Base-by-base conservation (phyloP, 1,140 invertebrate species). In the Microplitis mediator region DNA sequence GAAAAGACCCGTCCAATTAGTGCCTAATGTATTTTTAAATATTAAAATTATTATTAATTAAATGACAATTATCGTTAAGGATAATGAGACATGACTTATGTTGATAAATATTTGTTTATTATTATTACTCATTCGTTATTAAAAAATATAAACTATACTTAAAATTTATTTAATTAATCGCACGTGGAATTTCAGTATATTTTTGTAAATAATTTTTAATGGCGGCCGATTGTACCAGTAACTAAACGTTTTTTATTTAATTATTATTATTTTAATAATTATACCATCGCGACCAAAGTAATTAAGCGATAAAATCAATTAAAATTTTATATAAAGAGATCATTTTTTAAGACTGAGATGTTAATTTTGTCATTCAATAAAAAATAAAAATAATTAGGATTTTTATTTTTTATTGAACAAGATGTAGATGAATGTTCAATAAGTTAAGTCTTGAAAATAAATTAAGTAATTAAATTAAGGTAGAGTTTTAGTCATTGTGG, bases 231-330 rank as follows among this genome's bases (percentile, higher is more conserved):
- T 79, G 79, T 76, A 79, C 16, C 51, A 79, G 68, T 83, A 79
- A 66, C 16, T n/a, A 52, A 23, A n/a, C 35, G 11, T 14, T 13
- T 61, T 61, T 32, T 31, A 11, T 31, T 61, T 69, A 56, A 54
- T 50, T 65, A 8, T 65, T 60, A 45, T 14, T 65, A 16, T 45
- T 36, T 72, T 69, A 51, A 16, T 75, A 70, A 74, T 69, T 66
- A 75, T 80, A 80, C 77, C 81, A 77, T 79, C 76, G 77, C 81
- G 79, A 85, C 84, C 84, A 85, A 85, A 85, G 84, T 83, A 82
- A 77, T 71, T 70, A 69, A 74, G 45, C 63, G 35, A 58, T 54
- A 62, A 63, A 61, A 50, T 35, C 39, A 56, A 16, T 16, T 32
- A 8, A 58, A 58, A 58, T 23, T 58, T 51, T 54, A 35, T 16